phyloP scores from a whole-genome alignment of 2,113 vertebrate species.

The Dolichotis patagonum region DNA sequence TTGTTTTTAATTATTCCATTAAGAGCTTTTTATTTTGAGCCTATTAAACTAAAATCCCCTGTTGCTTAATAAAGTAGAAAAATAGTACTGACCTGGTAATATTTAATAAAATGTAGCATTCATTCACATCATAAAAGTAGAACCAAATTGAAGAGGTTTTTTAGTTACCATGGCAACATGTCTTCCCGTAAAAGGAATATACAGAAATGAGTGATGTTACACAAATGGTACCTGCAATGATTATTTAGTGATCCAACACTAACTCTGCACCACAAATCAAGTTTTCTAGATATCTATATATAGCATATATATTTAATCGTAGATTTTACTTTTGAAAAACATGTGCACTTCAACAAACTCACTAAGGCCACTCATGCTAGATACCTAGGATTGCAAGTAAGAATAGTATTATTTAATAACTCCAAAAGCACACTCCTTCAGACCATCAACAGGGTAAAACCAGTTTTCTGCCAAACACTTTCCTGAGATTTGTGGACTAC shows the following conservation, averaged over 20 bases:
- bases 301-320: conserved; percentile 89
- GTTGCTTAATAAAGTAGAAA: conserved; percentile 90
- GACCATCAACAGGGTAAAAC: conserved; percentile 80
- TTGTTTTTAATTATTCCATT: conserved; percentile 84
- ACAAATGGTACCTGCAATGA: conserved; percentile 87
- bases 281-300: conserved; percentile 90
- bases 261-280: conserved; percentile 89
- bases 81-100: conserved; percentile 91
- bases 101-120: conserved; percentile 89
- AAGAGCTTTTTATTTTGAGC: conserved; percentile 80
- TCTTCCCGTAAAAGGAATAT: conserved; percentile 85
- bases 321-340: conserved; percentile 87
- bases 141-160: conserved; percentile 85
- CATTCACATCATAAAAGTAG: conserved; percentile 88
- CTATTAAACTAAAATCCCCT: conserved; percentile 88
- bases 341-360: conserved; percentile 90
- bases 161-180: conserved; percentile 88
- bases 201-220: conserved; percentile 82
- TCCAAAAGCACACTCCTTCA: conserved; percentile 79
- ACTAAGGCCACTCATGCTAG: conserved; percentile 93
- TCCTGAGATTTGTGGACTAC: conserved; percentile 87
- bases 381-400: conserved; percentile 86
- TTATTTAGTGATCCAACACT: conserved; percentile 88
- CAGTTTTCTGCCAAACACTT: conserved; percentile 83
- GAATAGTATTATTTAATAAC: conserved; percentile 75